A percentile compares a stretch with the other conserved stretches of the same genome.
Conservation (phyloP, 2,113 vertebrate species). For the Nanorana parkeri region DNA sequence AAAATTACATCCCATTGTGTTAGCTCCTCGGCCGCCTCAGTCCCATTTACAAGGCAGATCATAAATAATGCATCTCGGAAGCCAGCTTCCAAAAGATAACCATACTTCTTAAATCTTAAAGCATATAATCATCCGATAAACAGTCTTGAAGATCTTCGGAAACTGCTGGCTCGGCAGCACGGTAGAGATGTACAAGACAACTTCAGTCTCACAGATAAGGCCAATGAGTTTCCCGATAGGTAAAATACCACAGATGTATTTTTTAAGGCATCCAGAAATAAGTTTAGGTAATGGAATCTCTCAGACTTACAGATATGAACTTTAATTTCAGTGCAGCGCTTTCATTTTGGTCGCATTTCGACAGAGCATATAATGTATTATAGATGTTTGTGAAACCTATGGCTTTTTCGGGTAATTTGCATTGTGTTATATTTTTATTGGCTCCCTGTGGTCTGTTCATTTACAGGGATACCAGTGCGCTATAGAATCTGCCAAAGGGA, state of each 20-base stretch:
- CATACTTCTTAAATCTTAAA: slow-evolving; percentile 53
- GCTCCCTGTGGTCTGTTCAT: too few relatives aligned
- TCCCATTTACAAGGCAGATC: slow-evolving; percentile 45
- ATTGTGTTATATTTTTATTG: too few relatives aligned
- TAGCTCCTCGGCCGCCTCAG: slow-evolving; percentile 36
- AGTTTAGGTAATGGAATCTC: slow-evolving; percentile 34
- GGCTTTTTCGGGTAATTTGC: too few relatives aligned
- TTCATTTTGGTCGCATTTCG: not conserved
- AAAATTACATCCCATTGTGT: slow-evolving; percentile 29
- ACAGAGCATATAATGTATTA: not conserved
- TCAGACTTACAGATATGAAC: slow-evolving; percentile 18
- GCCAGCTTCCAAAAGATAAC: slow-evolving; percentile 53
- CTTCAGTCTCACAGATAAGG: slow-evolving; percentile 41
- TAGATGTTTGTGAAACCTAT: too few relatives aligned
- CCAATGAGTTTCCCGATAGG: slow-evolving; percentile 33
- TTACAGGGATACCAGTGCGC: too few relatives aligned
- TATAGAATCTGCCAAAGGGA: too few relatives aligned
- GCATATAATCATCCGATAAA: slow-evolving; percentile 54
- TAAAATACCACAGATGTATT: slow-evolving; percentile 33
- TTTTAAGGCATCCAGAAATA: slow-evolving; percentile 31
- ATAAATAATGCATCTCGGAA: slow-evolving; percentile 53
- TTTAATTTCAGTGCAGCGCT: slow-evolving; percentile 31
- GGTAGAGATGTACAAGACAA: slow-evolving; percentile 40
- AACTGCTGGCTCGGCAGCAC: slow-evolving; percentile 13
- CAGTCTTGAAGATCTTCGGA: slow-evolving; percentile 25